Base-by-base conservation (phyloP, 2,113 vertebrate species). In the Rhabdomys dilectus region DNA sequence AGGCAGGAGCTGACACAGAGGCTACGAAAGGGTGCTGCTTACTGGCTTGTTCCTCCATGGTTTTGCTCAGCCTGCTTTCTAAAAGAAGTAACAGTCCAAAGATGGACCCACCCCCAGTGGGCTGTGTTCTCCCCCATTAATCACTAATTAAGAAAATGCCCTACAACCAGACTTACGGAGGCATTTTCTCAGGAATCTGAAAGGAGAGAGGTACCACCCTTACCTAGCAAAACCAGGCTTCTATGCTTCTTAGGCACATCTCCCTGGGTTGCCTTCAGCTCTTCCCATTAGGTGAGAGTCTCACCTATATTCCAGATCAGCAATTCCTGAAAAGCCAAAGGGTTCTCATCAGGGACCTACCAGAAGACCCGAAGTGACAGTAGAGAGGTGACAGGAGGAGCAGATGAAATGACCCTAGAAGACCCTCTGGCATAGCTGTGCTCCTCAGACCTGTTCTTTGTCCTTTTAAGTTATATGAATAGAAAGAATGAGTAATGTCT, bases 141-240 rank as follows among this genome's bases (percentile, higher is more conserved):
- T 39, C 70, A 51, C n/a, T n/a, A n/a, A n/a, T n/a, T n/a, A n/a
- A n/a, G n/a, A n/a, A n/a, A n/a, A n/a, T n/a, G n/a, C n/a, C n/a
- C n/a, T n/a, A n/a, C n/a, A n/a, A n/a, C n/a, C n/a, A n/a, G n/a
- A n/a, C n/a, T n/a, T n/a, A n/a, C n/a, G n/a, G n/a, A n/a, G n/a
- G n/a, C n/a, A n/a, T n/a, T n/a, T n/a, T n/a, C n/a, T n/a, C n/a
- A n/a, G 48, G 48, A 9, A 51, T 51, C 48, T 51, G 48, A 51
- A 51, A 51, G 48, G 3, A 2, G 4, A 17, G 16, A 10, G 12
- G 12, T 17, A n/a, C 36, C 22, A n/a, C 75, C 39, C 97, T 96
- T 94, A 97, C 98, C 97, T 68, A 97, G 77, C 73, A 95, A 96
- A 68, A 97, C 93, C 85, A 97, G 90, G 48, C 60, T 95, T 68